These are phyloP conservation scores for Alectura lathami DNA, from an alignment of 2,113 vertebrate genomes.

Conservation along the genomic window DNA sequence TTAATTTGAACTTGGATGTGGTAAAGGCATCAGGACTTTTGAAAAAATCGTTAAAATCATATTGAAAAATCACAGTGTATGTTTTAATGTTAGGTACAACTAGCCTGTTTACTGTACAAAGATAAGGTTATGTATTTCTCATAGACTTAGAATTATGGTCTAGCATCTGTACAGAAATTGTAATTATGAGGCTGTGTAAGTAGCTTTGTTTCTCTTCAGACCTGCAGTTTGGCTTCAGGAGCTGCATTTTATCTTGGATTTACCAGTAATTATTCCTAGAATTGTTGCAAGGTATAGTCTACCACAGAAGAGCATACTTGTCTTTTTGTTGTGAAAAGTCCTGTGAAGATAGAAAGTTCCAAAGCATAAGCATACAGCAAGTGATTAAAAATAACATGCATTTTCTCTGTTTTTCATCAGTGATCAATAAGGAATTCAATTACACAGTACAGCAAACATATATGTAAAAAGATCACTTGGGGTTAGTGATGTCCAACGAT, in stretches of 20 bases:
- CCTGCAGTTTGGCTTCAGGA: background rate
- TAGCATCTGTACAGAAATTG: background rate
- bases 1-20: background rate
- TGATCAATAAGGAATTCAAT: background rate
- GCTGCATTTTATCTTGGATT: background rate
- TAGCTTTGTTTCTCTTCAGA: background rate
- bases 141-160: background rate
- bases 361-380: background rate
- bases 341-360: background rate
- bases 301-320: background rate
- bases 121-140: background rate
- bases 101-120: background rate
- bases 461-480: background rate
- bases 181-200: background rate
- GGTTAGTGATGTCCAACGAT: background rate
- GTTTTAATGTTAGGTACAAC: background rate
- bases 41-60: background rate
- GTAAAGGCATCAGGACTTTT: background rate
- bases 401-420: background rate
- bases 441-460: background rate
- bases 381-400: background rate
- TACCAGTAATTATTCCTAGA: background rate
- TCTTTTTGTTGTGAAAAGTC: background rate
- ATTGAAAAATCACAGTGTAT: background rate
- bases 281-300: background rate